These are phyloP conservation scores for Pangasius krempfi DNA, from an alignment of 2,797 vertebrate species.

Conservation along the genomic window DNA sequence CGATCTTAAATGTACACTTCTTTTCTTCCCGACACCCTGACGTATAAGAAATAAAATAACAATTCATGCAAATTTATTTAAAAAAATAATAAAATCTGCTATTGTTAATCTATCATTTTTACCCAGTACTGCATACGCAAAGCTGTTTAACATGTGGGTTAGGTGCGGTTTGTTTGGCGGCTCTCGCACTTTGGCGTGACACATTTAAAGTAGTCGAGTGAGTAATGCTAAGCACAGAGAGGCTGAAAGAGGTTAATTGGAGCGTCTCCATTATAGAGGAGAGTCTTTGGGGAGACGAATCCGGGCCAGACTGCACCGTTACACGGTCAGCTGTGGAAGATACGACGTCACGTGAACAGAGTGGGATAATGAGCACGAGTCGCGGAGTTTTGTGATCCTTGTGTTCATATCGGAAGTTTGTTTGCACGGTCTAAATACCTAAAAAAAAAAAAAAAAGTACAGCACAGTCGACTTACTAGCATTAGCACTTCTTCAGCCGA, in stretches of 20 bases:
- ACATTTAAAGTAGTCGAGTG: constrained; percentile 39
- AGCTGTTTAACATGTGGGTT: constrained; percentile 45
- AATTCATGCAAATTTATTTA: background rate
- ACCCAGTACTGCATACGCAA: constrained; percentile 1
- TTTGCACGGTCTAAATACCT: too few species aligned
- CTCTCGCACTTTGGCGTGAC: constrained; percentile 52
- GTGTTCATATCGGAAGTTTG: too few species aligned
- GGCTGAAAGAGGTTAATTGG: constrained; percentile 60
- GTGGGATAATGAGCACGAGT: background rate
- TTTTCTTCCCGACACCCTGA: background rate
- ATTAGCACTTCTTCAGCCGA: background rate
- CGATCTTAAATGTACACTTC: too few species aligned
- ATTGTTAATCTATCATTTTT: too few species aligned
- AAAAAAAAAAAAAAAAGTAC: too few species aligned
- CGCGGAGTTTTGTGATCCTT: too few species aligned
- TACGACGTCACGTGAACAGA: background rate
- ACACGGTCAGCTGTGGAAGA: constrained; percentile 32
- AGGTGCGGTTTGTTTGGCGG: constrained; percentile 50
- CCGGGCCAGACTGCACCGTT: constrained; percentile 41
- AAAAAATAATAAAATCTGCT: too few species aligned
- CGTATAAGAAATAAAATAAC: background rate
- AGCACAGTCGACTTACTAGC: too few species aligned
- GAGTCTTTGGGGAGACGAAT: constrained; percentile 40
- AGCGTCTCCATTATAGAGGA: constrained; percentile 37
- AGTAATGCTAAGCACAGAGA: constrained; percentile 32